Base-by-base conservation (phyloP, 2,797 vertebrate genomes). In the Crenuchus spilurus region DNA sequence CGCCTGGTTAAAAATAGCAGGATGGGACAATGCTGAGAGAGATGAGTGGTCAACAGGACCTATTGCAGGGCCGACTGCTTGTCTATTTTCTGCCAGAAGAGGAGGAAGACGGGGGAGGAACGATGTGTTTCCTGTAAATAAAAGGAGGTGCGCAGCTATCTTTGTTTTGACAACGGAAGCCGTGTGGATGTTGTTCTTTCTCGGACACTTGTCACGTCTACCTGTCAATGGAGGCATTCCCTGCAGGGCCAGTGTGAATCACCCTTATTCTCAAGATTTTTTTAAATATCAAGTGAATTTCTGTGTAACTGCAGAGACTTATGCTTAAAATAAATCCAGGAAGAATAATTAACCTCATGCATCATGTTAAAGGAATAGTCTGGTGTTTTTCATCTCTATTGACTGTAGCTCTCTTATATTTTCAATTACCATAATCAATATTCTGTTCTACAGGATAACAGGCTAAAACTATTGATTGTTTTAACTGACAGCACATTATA, bases 111-210 rank as follows among this genome's bases (percentile, higher is more conserved):
- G 79, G 84, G 81, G 91, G 51, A 93, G 88, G 87, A 91, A 92
- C 83, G 64, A 65, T 80, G 87, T 2, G 3, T 87, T 92, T 94
- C 90, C 90, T 91, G 87, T 84, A 90, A 91, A 89, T 87, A 92
- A 80, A 86, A 78, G 89, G 84, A 90, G 89, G 87, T 90, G 84
- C 80, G 88, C 82, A 86, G 87, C 81, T 76, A 84, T 89, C 84
- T 82, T 88, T 92, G 88, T 91, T 92, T 91, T 90, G 89, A 89
- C 87, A 91, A 87, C 83, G 84, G 84, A 89, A 84, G 64, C 77
- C 78, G 71, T 16, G 65, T 80, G 78, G 76, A 85, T 81, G 79
- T 80, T 80, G 80, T 81, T 76, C 62, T 80, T 89, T 80, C 77
- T 87, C 84, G 79, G 80, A 83, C 78, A 83, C 85, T 82, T 80